These are phyloP conservation scores for Adelosebastes latens DNA, from an alignment of 2,797 vertebrate genomes.

Conservation along the genomic window DNA sequence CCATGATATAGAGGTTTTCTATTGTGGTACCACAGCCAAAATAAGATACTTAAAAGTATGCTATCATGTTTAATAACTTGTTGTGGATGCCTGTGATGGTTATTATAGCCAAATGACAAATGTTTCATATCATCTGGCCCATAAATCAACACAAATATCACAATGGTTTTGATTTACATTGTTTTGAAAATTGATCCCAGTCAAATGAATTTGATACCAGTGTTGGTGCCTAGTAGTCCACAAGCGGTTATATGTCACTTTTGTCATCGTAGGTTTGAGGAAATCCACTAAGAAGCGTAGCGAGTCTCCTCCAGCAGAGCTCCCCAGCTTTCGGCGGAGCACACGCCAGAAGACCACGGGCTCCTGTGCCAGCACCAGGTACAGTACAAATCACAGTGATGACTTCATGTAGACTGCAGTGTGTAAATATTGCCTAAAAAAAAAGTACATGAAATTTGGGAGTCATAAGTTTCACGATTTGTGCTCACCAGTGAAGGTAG, in stretches of 20 bases:
- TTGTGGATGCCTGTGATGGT: not conserved
- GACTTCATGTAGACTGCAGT: not conserved
- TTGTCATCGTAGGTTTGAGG: conserved; percentile 87
- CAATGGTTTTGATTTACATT: not conserved
- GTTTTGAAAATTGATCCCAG: not conserved
- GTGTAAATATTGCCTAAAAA: not conserved
- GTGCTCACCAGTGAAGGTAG: not conserved
- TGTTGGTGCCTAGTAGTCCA: not conserved
- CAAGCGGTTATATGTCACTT: not conserved
- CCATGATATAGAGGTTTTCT: not conserved
- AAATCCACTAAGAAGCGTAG: conserved; percentile 99
- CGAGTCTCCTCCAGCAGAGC: conserved; percentile 99
- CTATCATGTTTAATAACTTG: not conserved
- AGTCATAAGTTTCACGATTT: not conserved
- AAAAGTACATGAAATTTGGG: not conserved
- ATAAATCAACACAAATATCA: not conserved
- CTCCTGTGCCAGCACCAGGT: conserved; percentile 99
- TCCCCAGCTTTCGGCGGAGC: conserved; percentile 99
- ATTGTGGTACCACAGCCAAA: not conserved
- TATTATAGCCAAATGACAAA: not conserved
- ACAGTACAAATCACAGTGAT: conserved; percentile 56
- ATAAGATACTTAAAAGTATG: not conserved
- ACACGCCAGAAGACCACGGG: conserved; percentile 99
- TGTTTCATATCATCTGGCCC: not conserved
- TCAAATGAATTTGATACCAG: not conserved